Base-by-base conservation (phyloP, 1,140 invertebrate species). In the Schlechtendalia chinensis region DNA sequence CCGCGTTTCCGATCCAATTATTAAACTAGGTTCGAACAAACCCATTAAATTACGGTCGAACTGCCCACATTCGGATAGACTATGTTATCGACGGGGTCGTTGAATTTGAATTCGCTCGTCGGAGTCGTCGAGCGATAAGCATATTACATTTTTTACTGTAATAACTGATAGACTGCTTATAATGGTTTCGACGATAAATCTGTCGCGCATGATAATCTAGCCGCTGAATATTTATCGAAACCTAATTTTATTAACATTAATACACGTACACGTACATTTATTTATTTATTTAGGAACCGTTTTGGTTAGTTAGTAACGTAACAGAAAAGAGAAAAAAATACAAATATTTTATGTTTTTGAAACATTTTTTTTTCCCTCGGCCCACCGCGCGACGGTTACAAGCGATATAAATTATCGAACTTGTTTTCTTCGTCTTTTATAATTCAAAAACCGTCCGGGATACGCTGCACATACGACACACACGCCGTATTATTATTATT, bases 331-430 rank as follows among this genome's bases (percentile, higher is more conserved):
- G 27, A 29, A 72, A 72, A 61, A 72, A 54, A 29, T 54, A 72
- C 24, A 29, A 72, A 72, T 72, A 72, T 72, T 72, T 72, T 71
- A 69, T 24, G 53, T 72, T 69, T 72, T 71, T 50, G 11, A 65
- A 45, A 67, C 32, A 45, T 50, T 71, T 67, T 54, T n/a, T n/a
- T n/a, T n/a, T n/a, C 19, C 12, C 27, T 24, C 50, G n/a, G 27
- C 47, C 47, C 69, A 72, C 69, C 54, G 50, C 54, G 69, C 69
- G 29, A 47, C 50, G 69, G 69, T 72, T 72, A 72, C 69, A 72
- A 72, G 17, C 50, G 27, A 72, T 72, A 72, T 72, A 72, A 72
- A 72, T 72, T 72, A 72, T 72, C 69, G 69, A 72, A 72, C 69
- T 72, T 54, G 69, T 72, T 75, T 75, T 75, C 47, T 72, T 72